These are phyloP conservation scores for Cephalotes varians DNA, from an alignment of 2,888 invertebrate genomes.

Conservation along the genomic window DNA sequence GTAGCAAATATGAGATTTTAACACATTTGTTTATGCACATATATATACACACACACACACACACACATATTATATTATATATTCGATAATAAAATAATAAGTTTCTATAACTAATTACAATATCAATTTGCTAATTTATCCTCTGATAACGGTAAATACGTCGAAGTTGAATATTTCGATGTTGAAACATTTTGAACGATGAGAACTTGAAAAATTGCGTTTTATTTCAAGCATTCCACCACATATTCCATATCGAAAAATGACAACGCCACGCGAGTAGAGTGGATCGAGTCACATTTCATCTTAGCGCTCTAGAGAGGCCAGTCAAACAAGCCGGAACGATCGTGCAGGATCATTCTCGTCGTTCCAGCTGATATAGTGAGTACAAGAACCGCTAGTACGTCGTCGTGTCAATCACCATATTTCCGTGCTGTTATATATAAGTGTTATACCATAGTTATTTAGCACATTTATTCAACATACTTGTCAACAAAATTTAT, in stretches of 20 bases:
- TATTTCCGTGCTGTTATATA: not conserved
- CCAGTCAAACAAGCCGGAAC: constrained; percentile 43
- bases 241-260: constrained; percentile 48
- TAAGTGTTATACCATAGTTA: not conserved
- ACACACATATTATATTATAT: no score
- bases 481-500: not conserved
- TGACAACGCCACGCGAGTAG: constrained; percentile 32
- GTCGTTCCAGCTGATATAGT: not conserved
- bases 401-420: not conserved
- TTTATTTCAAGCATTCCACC: not conserved
- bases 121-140: not conserved
- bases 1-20: not conserved
- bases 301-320: constrained; percentile 48
- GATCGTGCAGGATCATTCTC: constrained; percentile 28
- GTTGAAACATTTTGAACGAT: not conserved
- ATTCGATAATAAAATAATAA: not conserved
- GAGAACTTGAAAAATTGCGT: not conserved
- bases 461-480: not conserved
- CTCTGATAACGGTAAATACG: not conserved
- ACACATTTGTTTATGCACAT: no score
- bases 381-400: not conserved
- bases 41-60: no score
- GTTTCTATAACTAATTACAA: not conserved
- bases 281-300: constrained; percentile 53
- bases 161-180: not conserved